Evolutionary conservation across 92 coral and sea anemone species (phyloP).

Genomic region (Metridium senile): DNA sequence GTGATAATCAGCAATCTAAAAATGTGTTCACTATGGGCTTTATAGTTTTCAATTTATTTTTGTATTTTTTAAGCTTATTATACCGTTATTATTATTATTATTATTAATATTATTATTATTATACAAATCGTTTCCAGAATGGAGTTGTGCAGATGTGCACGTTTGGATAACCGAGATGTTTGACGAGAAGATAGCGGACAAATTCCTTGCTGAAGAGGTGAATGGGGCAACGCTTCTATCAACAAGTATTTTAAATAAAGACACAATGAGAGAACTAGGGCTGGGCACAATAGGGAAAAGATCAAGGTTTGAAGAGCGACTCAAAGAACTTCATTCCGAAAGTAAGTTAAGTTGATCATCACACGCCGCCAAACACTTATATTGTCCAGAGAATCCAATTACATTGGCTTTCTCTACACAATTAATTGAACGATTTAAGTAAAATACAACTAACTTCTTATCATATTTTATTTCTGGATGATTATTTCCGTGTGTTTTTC

Average conservation of each 20-base stretch:
- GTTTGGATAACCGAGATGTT: conserved; percentile 3
- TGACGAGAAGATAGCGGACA: conserved; percentile 31
- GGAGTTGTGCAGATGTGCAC: conserved; percentile 6
- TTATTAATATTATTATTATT: not conserved
- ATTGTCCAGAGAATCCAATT: not conserved
- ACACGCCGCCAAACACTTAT: not conserved
- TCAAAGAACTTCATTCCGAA: conserved; percentile 22
- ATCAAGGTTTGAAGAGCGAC: conserved; percentile 20
- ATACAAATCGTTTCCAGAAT: conserved; percentile 11
- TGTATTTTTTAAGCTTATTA: not conserved
- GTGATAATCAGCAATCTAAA: not conserved
- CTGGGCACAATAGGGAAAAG: conserved; percentile 42
- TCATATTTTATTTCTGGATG: no score
- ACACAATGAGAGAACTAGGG: conserved; percentile 29
- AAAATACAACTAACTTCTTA: no score
- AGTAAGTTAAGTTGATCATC: not conserved
- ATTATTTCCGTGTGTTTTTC: no score
- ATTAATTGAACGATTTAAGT: no score
- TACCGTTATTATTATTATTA: not conserved
- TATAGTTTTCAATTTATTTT: not conserved
- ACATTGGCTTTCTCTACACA: not conserved
- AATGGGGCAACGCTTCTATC: conserved; percentile 39
- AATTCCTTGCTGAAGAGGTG: conserved; percentile 35
- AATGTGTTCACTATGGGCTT: conserved; percentile 3
- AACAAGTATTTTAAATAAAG: conserved; percentile 13